phyloP scores from a whole-genome alignment of 2,113 vertebrate genomes.

The Hippocampus comes region DNA sequence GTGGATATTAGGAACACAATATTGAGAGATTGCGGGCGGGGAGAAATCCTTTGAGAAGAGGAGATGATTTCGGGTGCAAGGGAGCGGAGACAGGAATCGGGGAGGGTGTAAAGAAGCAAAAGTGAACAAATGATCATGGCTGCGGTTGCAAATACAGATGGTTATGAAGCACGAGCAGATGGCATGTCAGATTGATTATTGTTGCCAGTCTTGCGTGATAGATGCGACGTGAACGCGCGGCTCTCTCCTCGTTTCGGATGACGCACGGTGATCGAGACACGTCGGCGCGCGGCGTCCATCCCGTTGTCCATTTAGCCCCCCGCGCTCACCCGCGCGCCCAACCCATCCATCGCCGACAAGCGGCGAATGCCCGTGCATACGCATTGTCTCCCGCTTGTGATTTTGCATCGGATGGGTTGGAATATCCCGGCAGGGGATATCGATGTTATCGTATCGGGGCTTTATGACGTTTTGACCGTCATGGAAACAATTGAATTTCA shows the following conservation, averaged over 20 bases:
- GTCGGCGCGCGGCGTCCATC: constrained; percentile 50
- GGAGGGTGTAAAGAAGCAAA: neutral
- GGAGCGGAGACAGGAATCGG: constrained; percentile 15
- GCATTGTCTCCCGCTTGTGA: constrained; percentile 12
- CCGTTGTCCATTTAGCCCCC: constrained; percentile 38
- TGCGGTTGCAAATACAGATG: constrained; percentile 67
- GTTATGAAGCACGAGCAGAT: constrained; percentile 70
- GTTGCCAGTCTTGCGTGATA: constrained; percentile 50
- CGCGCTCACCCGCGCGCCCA: constrained; percentile 18
- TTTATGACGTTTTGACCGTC: too few species aligned
- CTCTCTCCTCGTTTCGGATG: constrained; percentile 49
- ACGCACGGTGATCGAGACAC: constrained; percentile 54
- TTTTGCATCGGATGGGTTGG: constrained; percentile 30
- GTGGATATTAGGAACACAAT: constrained; percentile 64
- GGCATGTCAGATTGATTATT: constrained; percentile 74
- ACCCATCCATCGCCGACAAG: constrained; percentile 47
- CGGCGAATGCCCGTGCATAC: constrained; percentile 53
- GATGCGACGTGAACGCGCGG: constrained; percentile 47
- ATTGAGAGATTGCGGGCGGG: constrained; percentile 50
- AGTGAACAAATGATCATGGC: constrained; percentile 38
- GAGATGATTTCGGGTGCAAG: constrained; percentile 4
- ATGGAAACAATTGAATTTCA: neutral
- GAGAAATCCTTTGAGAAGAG: constrained; percentile 29
- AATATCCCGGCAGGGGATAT: neutral
- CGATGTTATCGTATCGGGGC: constrained; percentile 2